These are phyloP conservation scores for Ferrisia virgata DNA, from an alignment of 2,888 invertebrate species.

Conservation along the genomic window DNA sequence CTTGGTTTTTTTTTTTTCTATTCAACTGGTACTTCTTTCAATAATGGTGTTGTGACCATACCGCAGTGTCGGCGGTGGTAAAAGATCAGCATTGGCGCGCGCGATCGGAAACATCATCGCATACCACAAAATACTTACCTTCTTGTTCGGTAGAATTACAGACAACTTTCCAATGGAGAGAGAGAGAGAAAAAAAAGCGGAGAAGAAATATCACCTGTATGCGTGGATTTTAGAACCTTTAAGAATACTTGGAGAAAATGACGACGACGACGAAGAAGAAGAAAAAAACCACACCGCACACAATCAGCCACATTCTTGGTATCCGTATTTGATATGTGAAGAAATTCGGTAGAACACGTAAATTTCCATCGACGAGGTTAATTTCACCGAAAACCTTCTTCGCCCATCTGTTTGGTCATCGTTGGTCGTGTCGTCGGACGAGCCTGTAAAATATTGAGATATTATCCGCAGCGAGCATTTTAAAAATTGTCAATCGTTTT, in stretches of 20 bases:
- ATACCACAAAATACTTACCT: background rate
- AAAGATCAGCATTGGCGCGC: background rate
- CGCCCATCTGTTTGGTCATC: background rate
- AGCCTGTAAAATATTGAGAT: conserved; percentile 5
- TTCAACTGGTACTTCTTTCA: background rate
- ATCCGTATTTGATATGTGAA: conserved; percentile 1
- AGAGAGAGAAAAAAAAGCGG: too few species aligned
- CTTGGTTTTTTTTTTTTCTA: background rate
- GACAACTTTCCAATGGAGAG: background rate
- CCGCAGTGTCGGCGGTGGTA: background rate
- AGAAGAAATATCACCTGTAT: background rate
- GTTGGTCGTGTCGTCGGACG: background rate
- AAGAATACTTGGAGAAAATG: background rate
- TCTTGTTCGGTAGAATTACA: background rate
- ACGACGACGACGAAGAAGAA: background rate
- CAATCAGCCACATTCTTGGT: background rate
- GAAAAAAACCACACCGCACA: conserved; percentile 1
- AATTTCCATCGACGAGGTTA: background rate
- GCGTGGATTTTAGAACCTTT: background rate
- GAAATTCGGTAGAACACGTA: conserved; percentile 17
- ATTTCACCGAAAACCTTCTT: background rate
- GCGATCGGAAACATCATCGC: background rate
- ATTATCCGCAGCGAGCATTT: conserved; percentile 12
- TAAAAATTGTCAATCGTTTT: conserved; percentile 16
- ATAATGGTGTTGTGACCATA: too few species aligned